Base-by-base conservation (phyloP, 2,113 vertebrate genomes). In the Podarcis raffonei region DNA sequence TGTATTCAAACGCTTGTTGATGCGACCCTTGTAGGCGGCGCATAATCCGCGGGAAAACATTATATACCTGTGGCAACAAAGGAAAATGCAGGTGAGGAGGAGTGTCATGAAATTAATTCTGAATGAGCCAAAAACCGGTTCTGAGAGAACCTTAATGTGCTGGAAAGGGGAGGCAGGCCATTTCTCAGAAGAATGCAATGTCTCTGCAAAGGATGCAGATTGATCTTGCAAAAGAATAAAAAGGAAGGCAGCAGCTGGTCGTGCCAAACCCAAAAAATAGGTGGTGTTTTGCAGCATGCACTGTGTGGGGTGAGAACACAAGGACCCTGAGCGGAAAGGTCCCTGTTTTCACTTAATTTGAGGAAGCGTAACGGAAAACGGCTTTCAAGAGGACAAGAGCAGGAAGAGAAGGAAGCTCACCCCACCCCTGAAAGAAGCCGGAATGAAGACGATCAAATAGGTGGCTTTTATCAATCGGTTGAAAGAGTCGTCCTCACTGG, bases 11-110 rank as follows among this genome's bases (percentile, higher is more conserved):
- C 53, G 93, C 90, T 35, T 95, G 20, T 84, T 94, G 94, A 23
- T 96, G 95, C 16, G 94, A 94, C n/a, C 96, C 96, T 15, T 93
- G 95, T 39, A 97, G 82, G 11, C 0, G 16, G 78, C n/a, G 37
- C 89, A 97, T 92, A 30, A 94, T 81, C 88, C 92, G 48, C 0
- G 96, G 95, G 78, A 96, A 96, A 53, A 93, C 84, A 86, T 96
- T 94, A 0, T 96, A 96, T 22, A 96, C 30, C 97, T 96, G 85
- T n/a, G 72, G 88, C 85, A 65, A 74, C n/a, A 35, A 7, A 86
- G 71, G 22, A 87, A 35, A 80, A 62, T 71, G 39, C 18, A 87
- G 42, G 25, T 82, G 80, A 23, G 0, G 0, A 83, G 15, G 42
- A 59, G 88, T 5, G 32, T 86, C 7, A 39, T 69, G 4, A 42